These are phyloP conservation scores for Vireo altiloquus DNA, from an alignment of 2,113 vertebrate genomes.

Conservation along the genomic window DNA sequence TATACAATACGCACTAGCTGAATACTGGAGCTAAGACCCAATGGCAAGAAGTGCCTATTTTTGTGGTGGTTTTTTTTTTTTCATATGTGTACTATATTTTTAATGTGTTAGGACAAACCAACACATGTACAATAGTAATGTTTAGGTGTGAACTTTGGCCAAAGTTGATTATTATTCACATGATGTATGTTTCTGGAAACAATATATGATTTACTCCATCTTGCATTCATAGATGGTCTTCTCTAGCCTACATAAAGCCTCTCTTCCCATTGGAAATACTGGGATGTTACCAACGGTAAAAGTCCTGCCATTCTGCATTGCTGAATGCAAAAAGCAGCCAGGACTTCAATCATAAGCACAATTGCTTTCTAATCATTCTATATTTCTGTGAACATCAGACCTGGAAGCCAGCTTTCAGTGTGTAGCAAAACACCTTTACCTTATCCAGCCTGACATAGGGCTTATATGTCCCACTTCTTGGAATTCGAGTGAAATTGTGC, in stretches of 20 bases:
- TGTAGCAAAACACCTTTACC: background rate
- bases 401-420: background rate
- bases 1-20: background rate
- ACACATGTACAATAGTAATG: background rate
- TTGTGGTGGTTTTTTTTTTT: rapidly evolving
- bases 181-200: background rate
- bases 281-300: background rate
- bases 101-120: background rate
- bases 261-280: background rate
- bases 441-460: background rate
- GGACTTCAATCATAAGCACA: background rate
- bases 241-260: background rate
- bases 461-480: background rate
- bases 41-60: background rate
- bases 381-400: background rate
- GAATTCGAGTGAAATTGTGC: background rate
- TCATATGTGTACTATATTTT: background rate
- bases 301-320: background rate
- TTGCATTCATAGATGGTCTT: background rate
- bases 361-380: background rate
- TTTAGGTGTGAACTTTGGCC: background rate
- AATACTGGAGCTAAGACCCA: background rate
- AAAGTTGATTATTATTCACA: background rate
- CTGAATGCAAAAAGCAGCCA: background rate
- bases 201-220: background rate